Percentiles rank a stretch among this genome's conserved stretches.
These are phyloP conservation scores for Calcarius ornatus DNA, from an alignment of 2,113 vertebrate genomes.

Conservation along the genomic window DNA sequence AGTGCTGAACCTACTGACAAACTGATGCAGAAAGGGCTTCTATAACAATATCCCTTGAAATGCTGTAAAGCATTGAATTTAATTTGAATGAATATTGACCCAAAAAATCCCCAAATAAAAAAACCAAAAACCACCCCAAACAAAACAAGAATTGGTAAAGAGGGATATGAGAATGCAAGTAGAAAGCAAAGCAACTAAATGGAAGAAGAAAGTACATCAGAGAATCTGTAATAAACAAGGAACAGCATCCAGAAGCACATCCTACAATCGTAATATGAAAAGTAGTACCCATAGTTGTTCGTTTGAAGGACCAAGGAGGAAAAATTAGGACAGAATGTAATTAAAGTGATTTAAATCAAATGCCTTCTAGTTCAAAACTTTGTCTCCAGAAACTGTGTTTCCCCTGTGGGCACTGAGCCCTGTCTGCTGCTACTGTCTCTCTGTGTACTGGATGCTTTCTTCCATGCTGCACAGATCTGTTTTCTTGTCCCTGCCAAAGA, in stretches of 20 bases:
- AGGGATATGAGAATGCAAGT: background rate
- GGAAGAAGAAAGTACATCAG: background rate
- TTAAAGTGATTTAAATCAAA: background rate
- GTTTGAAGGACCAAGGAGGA: background rate
- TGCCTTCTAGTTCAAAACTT: background rate
- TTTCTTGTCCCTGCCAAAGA: background rate
- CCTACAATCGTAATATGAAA: background rate
- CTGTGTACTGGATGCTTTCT: background rate
- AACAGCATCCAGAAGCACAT: background rate
- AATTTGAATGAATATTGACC: background rate
- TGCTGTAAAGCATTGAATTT: background rate
- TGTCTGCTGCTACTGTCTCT: background rate
- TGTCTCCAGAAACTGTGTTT: background rate
- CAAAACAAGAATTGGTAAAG: background rate
- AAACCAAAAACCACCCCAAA: background rate
- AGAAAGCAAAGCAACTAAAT: background rate
- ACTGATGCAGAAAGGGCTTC: background rate
- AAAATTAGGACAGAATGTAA: background rate
- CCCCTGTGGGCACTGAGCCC: background rate
- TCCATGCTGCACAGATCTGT: background rate
- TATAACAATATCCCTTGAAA: background rate
- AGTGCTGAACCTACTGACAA: background rate
- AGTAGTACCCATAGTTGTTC: background rate
- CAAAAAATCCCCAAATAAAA: background rate
- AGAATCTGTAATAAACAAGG: background rate